Evolutionary conservation across 2,888 invertebrate genomes (phyloP).

Genomic region (Sialis fuliginosa): DNA sequence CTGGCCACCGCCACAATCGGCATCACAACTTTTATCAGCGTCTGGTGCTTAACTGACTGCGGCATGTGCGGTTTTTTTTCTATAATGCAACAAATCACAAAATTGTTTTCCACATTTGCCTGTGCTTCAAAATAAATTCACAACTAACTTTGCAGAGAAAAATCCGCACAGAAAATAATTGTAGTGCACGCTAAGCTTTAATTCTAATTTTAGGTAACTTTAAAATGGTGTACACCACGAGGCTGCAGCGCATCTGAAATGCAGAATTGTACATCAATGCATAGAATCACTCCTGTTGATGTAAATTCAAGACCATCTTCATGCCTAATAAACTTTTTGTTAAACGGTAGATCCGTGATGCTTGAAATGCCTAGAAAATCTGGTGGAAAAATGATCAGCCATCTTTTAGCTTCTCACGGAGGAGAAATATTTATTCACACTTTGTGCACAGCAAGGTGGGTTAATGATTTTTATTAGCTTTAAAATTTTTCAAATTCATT

Average conservation of each 20-base stretch:
- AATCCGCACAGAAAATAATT: too few relatives aligned
- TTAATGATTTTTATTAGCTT: not conserved
- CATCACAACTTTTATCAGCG: too few relatives aligned
- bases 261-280: constrained; percentile 70
- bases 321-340: constrained; percentile 91
- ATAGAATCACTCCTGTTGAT: constrained; percentile 87
- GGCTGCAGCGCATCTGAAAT: constrained; percentile 62
- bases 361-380: constrained; percentile 76
- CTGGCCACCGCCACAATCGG: too few relatives aligned
- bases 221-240: constrained; percentile 97
- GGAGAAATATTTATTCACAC: constrained; percentile 94
- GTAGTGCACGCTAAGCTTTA: too few relatives aligned
- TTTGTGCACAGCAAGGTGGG: constrained; percentile 48
- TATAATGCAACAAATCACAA: too few relatives aligned
- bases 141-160: too few relatives aligned
- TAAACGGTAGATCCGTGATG: constrained; percentile 84
- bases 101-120: too few relatives aligned
- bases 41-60: too few relatives aligned
- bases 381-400: constrained; percentile 77
- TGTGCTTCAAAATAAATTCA: too few relatives aligned
- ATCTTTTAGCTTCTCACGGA: constrained; percentile 83
- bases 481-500: not conserved
- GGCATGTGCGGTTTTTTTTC: too few relatives aligned
- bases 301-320: constrained; percentile 94
- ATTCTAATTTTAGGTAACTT: constrained; percentile 39